Conservation (phyloP, 1,140 invertebrate species). For the Oppia nitens region DNA sequence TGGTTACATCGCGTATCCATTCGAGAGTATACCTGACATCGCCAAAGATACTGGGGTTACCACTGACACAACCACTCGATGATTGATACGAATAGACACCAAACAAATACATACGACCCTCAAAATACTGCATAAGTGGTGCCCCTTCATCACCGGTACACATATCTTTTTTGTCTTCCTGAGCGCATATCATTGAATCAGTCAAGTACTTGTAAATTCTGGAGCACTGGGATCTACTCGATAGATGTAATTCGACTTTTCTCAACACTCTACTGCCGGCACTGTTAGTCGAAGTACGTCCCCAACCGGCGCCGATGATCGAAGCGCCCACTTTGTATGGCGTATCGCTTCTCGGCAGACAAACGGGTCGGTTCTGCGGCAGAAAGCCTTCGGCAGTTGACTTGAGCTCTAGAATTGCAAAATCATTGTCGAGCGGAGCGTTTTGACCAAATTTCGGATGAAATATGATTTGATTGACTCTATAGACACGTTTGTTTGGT, state of each 20-base stretch:
- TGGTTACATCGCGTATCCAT: slow-evolving; percentile 1
- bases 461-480: neutral
- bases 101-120: neutral
- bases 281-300: neutral
- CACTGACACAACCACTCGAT: neutral
- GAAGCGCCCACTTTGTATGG: neutral
- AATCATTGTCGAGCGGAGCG: neutral
- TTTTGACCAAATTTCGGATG: neutral
- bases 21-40: slow-evolving; percentile 1
- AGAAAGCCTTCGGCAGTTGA: neutral
- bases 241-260: neutral
- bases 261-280: too few species aligned
- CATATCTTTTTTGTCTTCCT: neutral
- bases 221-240: neutral
- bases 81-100: neutral
- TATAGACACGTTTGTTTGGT: neutral
- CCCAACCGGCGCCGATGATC: neutral
- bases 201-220: neutral
- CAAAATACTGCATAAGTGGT: neutral
- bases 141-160: slow-evolving; percentile 4
- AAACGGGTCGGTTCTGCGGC: neutral
- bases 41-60: neutral
- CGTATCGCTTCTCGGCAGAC: neutral
- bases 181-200: neutral
- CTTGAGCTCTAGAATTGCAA: neutral